Conservation (phyloP, 1,140 invertebrate genomes). For the Agrilus planipennis region DNA sequence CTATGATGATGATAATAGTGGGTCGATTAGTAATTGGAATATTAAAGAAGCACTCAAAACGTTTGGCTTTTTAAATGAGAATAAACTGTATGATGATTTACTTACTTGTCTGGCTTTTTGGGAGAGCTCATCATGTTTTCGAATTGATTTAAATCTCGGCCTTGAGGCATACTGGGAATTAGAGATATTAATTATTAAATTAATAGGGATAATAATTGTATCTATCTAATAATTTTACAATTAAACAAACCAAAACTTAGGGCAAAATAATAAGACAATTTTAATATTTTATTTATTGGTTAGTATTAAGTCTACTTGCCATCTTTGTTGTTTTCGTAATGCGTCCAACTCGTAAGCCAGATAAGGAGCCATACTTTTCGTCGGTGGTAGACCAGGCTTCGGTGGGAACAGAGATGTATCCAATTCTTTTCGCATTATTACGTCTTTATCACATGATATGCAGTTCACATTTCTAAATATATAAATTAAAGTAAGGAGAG, state of each 20-base stretch:
- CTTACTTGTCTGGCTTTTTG: too few species aligned
- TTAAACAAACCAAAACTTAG: too few species aligned
- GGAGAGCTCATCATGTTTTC: slow-evolving; percentile 30
- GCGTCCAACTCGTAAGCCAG: slow-evolving; percentile 53
- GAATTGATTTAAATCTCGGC: slow-evolving; percentile 34
- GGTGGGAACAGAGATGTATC: slow-evolving; percentile 35
- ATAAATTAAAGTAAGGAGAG: slow-evolving; percentile 2
- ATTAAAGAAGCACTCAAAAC: too few species aligned
- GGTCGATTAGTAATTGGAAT: too few species aligned
- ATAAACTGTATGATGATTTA: too few species aligned
- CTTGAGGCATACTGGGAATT: slow-evolving; percentile 26
- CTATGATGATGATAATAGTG: too few species aligned
- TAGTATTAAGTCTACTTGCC: slow-evolving; percentile 12
- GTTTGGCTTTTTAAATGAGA: too few species aligned
- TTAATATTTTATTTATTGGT: neutral
- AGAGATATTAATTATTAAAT: too few species aligned
- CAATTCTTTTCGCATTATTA: slow-evolving; percentile 51
- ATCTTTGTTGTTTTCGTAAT: slow-evolving; percentile 43
- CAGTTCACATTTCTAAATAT: slow-evolving; percentile 53
- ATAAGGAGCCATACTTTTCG: slow-evolving; percentile 47
- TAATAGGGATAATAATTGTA: too few species aligned
- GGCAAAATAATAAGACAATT: neutral
- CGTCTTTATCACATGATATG: slow-evolving; percentile 59
- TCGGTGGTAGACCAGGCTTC: slow-evolving; percentile 36
- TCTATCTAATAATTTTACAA: too few species aligned